A percentile compares a stretch with the other conserved stretches of the same genome.
Conservation (phyloP, 2,888 invertebrate species). For the Thumatha senex region DNA sequence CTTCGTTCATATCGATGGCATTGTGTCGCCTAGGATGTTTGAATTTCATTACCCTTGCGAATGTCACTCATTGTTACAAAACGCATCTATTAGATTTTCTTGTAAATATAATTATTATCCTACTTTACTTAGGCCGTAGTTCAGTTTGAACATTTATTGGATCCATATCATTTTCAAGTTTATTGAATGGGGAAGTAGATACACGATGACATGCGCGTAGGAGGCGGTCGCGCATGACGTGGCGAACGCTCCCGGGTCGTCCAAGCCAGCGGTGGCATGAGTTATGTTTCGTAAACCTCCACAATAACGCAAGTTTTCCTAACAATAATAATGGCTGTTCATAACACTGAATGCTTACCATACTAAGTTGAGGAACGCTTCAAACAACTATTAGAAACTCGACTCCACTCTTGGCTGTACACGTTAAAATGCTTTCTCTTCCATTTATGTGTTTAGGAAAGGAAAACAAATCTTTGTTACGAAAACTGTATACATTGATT, state of each 20-base stretch:
- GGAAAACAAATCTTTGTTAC: conserved; percentile 67
- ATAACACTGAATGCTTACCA: conserved; percentile 81
- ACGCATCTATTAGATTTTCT: conserved; percentile 79
- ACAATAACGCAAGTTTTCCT: conserved; percentile 58
- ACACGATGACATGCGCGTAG: conserved; percentile 41
- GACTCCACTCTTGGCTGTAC: conserved; percentile 82
- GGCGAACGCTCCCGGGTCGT: conserved; percentile 49
- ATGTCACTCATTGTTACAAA: conserved; percentile 78
- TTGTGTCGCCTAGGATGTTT: conserved; percentile 74
- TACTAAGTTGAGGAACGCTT: conserved; percentile 73
- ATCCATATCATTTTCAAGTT: conserved; percentile 50
- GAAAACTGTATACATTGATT: conserved; percentile 74
- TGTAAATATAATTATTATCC: conserved; percentile 67
- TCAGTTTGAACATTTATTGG: conserved; percentile 47
- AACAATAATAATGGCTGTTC: conserved; percentile 70
- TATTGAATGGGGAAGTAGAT: conserved; percentile 52
- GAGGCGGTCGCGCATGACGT: conserved; percentile 62
- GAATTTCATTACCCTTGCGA: conserved; percentile 76
- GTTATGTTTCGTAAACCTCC: conserved; percentile 56
- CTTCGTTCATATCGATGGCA: conserved; percentile 78
- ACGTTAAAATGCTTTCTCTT: conserved; percentile 79
- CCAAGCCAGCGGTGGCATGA: conserved; percentile 54
- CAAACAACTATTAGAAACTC: conserved; percentile 79
- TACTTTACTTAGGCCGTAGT: conserved; percentile 67
- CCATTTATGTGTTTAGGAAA: conserved; percentile 79